Evolutionary conservation across 1,140 invertebrate species (phyloP).

Genomic region (Colletes gigas): DNA sequence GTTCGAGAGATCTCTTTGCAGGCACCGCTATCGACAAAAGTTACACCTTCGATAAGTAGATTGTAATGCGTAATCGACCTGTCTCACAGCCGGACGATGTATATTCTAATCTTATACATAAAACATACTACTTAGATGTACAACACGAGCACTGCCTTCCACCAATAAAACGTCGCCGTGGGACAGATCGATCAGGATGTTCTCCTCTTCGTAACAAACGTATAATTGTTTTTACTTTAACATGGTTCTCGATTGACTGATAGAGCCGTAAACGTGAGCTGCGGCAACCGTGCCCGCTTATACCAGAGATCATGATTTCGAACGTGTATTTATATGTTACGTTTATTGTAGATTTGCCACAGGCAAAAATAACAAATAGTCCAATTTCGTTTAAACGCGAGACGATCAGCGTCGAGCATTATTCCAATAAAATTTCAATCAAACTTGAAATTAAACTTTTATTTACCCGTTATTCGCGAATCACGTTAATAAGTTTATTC

Average conservation of each 20-base stretch:
- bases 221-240: slow-evolving; percentile 40
- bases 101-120: slow-evolving; percentile 62
- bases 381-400: too few relatives aligned
- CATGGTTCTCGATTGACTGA: not conserved
- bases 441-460: too few relatives aligned
- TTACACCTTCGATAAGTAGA: slow-evolving; percentile 25
- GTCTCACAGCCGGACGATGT: slow-evolving; percentile 61
- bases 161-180: slow-evolving; percentile 67
- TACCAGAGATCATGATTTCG: not conserved
- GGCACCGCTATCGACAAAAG: slow-evolving; percentile 42
- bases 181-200: slow-evolving; percentile 61
- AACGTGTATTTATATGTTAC: too few relatives aligned
- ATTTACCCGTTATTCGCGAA: too few relatives aligned
- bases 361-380: too few relatives aligned
- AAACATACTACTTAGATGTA: slow-evolving; percentile 58
- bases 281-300: not conserved
- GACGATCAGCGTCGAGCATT: too few relatives aligned
- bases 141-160: slow-evolving; percentile 74
- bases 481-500: too few relatives aligned
- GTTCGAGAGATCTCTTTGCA: slow-evolving; percentile 25
- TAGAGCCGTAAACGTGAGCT: not conserved
- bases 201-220: slow-evolving; percentile 41
- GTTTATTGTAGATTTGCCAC: too few relatives aligned
- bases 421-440: too few relatives aligned
- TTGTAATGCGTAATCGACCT: slow-evolving; percentile 50